A percentile compares a stretch with the other conserved stretches of the same genome.
Conservation (phyloP, 2,113 vertebrate species). For the Alces alces region DNA sequence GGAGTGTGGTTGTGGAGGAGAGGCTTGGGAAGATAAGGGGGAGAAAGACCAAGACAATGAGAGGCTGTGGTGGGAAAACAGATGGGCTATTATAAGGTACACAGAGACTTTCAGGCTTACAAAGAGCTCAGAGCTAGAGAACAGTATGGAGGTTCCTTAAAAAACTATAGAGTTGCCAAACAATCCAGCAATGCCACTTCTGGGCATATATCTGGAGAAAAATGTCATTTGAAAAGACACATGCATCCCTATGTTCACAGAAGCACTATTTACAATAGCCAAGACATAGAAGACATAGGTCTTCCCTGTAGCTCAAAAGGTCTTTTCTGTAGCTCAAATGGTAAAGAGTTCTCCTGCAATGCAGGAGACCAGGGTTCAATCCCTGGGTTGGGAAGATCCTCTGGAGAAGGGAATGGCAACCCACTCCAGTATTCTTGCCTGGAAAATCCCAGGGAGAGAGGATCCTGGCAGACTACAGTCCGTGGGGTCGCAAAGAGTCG, state of each 20-base stretch:
- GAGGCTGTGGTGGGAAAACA: neutral
- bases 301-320: neutral
- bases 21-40: neutral
- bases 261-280: neutral
- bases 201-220: neutral
- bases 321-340: neutral
- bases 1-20: neutral
- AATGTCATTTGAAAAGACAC: neutral
- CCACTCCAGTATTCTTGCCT: neutral
- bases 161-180: neutral
- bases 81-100: neutral
- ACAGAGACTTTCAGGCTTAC: neutral
- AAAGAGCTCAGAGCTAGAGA: neutral
- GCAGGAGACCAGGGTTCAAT: neutral
- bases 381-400: neutral
- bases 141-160: neutral
- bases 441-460: neutral
- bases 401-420: neutral
- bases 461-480: neutral
- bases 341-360: neutral
- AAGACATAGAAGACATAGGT: neutral
- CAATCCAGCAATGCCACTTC: neutral
- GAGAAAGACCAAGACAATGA: neutral
- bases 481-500: accelerated
- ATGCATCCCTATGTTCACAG: too few species aligned